Evolutionary conservation across 2,113 vertebrate genomes (phyloP).

Genomic region (Acrocephalus kingi): DNA sequence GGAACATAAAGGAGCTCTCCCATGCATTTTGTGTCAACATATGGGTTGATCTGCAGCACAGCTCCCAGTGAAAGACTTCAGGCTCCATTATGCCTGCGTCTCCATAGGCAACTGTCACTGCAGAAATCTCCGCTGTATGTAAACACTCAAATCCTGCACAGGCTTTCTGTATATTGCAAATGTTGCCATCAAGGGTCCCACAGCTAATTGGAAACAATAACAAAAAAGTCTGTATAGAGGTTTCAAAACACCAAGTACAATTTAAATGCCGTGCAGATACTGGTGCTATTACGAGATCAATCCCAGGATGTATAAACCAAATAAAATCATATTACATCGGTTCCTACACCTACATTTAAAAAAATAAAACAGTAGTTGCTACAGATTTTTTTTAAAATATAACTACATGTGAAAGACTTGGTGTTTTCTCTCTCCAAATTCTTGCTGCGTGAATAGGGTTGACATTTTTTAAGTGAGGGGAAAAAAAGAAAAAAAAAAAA

Average conservation of each 20-base stretch:
- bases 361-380: neutral
- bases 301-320: neutral
- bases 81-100: conserved; percentile 26
- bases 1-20: neutral
- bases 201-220: neutral
- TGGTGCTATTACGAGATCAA: neutral
- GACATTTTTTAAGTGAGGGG: neutral
- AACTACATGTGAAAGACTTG: neutral
- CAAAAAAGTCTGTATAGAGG: neutral
- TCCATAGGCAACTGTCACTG: conserved; percentile 67
- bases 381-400: neutral
- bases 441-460: neutral
- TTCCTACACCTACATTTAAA: neutral
- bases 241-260: neutral
- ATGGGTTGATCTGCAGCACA: conserved; percentile 30
- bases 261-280: neutral
- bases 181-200: neutral
- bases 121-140: conserved; percentile 52
- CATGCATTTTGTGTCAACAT: conserved; percentile 5
- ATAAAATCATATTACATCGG: neutral
- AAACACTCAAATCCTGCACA: conserved; percentile 31
- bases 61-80: conserved; percentile 28
- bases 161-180: neutral
- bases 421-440: conserved; percentile 14
- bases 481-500: neutral